Percentiles rank a stretch among this genome's conserved stretches.
phyloP scores from a whole-genome alignment of 1,140 invertebrate species.

The Amyelois transitella region DNA sequence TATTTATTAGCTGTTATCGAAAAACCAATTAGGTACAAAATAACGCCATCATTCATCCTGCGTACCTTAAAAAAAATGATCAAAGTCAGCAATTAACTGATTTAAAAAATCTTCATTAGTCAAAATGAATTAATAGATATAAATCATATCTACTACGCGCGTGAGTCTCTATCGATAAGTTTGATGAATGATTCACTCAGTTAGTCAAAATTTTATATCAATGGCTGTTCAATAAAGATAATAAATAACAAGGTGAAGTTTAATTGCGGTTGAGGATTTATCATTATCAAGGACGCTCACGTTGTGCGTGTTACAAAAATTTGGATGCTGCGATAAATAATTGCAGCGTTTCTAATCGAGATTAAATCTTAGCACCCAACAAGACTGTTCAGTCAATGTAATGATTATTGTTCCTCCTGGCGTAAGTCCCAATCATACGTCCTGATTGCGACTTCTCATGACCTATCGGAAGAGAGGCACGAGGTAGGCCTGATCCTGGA shows the following conservation, averaged over 20 bases:
- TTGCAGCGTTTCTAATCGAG: too few relatives aligned
- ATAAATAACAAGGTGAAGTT: constrained; percentile 31
- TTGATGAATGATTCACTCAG: constrained; percentile 1
- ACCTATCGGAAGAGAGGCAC: too few relatives aligned
- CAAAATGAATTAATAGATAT: constrained; percentile 4
- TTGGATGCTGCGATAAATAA: constrained; percentile 25
- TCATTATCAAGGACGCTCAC: constrained; percentile 34
- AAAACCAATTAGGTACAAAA: neutral
- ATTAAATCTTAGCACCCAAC: too few relatives aligned
- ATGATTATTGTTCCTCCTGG: too few relatives aligned
- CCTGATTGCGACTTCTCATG: too few relatives aligned
- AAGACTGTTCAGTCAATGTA: too few relatives aligned
- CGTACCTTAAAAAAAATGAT: too few relatives aligned
- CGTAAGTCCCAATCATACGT: too few relatives aligned
- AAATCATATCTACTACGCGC: neutral
- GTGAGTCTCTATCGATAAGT: constrained; percentile 7
- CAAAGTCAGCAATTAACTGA: neutral
- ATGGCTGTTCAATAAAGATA: constrained; percentile 26
- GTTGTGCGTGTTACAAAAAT: constrained; percentile 40
- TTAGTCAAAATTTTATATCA: constrained; percentile 5
- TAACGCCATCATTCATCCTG: too few relatives aligned
- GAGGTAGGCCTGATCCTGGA: too few relatives aligned
- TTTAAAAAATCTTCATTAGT: constrained; percentile 7
- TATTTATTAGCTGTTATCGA: constrained; percentile 1
- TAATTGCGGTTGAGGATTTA: constrained; percentile 30